Evolutionary conservation across 2,888 invertebrate species (phyloP).

Genomic region (Eristalinus aeneus): DNA sequence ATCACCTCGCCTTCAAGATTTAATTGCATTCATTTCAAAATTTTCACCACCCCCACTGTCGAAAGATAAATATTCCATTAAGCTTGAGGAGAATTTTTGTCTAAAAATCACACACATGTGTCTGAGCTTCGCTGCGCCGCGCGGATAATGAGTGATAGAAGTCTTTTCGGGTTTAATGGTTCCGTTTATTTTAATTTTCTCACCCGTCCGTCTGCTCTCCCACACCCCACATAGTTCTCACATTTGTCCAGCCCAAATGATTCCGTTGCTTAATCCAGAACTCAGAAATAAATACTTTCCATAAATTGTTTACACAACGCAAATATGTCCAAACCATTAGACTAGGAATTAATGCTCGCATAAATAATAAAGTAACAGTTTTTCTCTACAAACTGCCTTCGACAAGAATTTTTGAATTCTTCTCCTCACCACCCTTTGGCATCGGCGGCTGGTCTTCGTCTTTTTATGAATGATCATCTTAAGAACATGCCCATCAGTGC

Average conservation of each 20-base stretch:
- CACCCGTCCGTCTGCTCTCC: neutral
- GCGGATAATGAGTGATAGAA: conserved; percentile 41
- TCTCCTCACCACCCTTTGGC: neutral
- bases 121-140: neutral
- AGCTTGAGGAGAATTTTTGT: neutral
- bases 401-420: conserved; percentile 12
- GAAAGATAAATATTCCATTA: conserved; percentile 53
- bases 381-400: conserved; percentile 23
- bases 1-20: conserved; percentile 29
- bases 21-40: conserved; percentile 53
- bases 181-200: conserved; percentile 23
- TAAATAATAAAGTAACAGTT: conserved; percentile 11
- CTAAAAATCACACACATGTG: conserved; percentile 10
- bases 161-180: conserved; percentile 38
- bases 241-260: neutral
- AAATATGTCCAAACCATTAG: conserved; percentile 45
- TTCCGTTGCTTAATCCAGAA: conserved; percentile 42
- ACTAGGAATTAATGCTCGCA: conserved; percentile 28
- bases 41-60: conserved; percentile 17
- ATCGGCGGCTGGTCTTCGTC: neutral
- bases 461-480: conserved; percentile 57
- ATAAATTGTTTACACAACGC: conserved; percentile 43
- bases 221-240: neutral
- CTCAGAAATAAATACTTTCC: conserved; percentile 44
- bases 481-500: neutral